Base-by-base conservation (phyloP, 2,888 invertebrate species). In the Ophioninae sp. region DNA sequence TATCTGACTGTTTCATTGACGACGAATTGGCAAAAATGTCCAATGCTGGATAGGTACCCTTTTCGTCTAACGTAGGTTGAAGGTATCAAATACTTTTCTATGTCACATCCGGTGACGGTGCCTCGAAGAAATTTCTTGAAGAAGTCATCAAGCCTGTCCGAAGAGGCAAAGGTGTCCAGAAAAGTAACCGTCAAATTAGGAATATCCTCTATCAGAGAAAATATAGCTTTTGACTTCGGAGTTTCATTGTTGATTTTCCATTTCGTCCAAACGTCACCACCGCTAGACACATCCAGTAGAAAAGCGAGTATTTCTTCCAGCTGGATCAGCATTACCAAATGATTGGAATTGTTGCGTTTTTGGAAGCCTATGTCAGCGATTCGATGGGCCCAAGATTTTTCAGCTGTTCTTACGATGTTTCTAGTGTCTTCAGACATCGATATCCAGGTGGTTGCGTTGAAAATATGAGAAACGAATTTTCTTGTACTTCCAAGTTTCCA, bases 261-360 rank as follows among this genome's bases (percentile, higher is more conserved):
- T 64, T 90, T 92, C 41, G 89, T 88, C 92, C 92, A 92, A 44
- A 88, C 78, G 41, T 92, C 92, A 2, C 91, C 91, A 10, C 92
- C 92, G 1, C 86, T 86, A 0, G 86, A 65, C 6, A 91, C 23
- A 56, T 91, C 88, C 6, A 85, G 5, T 59, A 89, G 39, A 0
- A 86, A 84, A 37, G 77, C 64, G 6, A 59, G 0, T 0, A 81
- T 44, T 71, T 86, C 78, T 10, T 79, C 61, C 8, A 78, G 20
- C 44, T 84, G 65, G 63, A 84, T 75, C n/a, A 83, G n/a, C 23
- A 39, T 63, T 9, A 80, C 3, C 2, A 83, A 71, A 41, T 75
- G 71, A 17, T 84, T 51, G 37, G 23, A 59, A 44, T 44, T 51
- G 37, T 30, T 23, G 7, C 9, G 13, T 30, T 20, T 30, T 64